A percentile compares a stretch with the other conserved stretches of the same genome.
Evolutionary conservation across 2,888 invertebrate genomes (phyloP).

Genomic region (Oligia fasciuncula): DNA sequence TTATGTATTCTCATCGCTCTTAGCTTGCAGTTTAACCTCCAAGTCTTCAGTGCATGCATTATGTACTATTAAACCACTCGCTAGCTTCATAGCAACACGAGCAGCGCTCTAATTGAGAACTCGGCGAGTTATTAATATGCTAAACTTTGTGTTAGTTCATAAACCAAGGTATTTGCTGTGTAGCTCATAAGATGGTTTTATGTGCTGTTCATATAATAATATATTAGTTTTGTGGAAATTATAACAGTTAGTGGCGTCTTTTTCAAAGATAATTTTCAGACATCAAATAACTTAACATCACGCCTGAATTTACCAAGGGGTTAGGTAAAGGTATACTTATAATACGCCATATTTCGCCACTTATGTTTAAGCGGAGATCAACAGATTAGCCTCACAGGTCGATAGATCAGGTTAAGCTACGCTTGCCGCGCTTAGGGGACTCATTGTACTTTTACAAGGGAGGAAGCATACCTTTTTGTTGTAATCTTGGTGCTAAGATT

Average conservation of each 20-base stretch:
- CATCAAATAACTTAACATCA: neutral
- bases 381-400: too few relatives aligned
- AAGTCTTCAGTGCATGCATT: conserved; percentile 33
- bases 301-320: neutral
- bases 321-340: neutral
- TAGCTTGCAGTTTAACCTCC: conserved; percentile 4
- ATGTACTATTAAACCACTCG: conserved; percentile 33
- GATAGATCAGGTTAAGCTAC: too few relatives aligned
- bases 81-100: conserved; percentile 31
- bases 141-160: conserved; percentile 23
- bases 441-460: neutral
- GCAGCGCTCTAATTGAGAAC: conserved; percentile 42
- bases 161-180: conserved; percentile 16
- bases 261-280: neutral
- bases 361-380: neutral
- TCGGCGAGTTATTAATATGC: conserved; percentile 40
- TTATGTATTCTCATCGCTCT: conserved; percentile 10
- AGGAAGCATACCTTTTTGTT: neutral
- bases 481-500: neutral
- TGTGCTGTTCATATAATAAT: neutral
- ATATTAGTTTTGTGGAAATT: neutral
- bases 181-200: conserved; percentile 3
- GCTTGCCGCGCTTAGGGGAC: too few relatives aligned
- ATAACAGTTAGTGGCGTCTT: too few relatives aligned
- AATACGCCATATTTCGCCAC: neutral